These are phyloP conservation scores for Iguana delicatissima DNA, from an alignment of 2,797 vertebrate genomes.

Conservation along the genomic window DNA sequence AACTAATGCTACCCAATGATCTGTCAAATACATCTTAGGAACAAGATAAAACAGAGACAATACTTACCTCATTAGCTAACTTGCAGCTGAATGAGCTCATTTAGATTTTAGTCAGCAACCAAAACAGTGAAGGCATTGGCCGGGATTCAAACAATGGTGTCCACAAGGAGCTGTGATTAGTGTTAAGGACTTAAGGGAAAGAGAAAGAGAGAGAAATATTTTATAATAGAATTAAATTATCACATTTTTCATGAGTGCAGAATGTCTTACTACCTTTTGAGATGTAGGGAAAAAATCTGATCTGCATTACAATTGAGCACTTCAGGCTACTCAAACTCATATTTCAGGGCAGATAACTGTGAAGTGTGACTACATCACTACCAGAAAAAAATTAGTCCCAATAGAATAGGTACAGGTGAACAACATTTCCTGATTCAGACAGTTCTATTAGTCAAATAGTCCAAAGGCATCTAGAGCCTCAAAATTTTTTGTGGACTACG, in stretches of 20 bases:
- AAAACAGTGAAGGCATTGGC: not conserved
- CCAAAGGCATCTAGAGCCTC: not conserved
- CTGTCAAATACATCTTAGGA: conserved; percentile 8
- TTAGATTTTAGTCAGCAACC: conserved; percentile 1
- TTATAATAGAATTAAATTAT: not conserved
- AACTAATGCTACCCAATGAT: conserved; percentile 8
- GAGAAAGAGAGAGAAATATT: too few relatives aligned
- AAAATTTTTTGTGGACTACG: not conserved
- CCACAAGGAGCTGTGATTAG: not conserved
- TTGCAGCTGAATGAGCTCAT: not conserved
- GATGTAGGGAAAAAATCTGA: not conserved
- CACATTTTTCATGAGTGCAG: not conserved
- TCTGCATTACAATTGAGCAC: not conserved
- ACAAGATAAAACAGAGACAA: not conserved
- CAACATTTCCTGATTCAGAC: not conserved
- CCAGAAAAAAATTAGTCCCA: not conserved
- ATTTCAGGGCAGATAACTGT: not conserved
- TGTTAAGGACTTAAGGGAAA: not conserved
- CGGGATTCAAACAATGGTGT: not conserved
- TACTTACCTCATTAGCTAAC: not conserved
- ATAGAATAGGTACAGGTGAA: not conserved
- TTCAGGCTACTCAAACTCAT: not conserved
- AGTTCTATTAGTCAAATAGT: not conserved
- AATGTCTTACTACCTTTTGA: not conserved
- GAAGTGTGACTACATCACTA: not conserved